phyloP scores from a whole-genome alignment of 2,113 vertebrate species.

The Rutilus rutilus region DNA sequence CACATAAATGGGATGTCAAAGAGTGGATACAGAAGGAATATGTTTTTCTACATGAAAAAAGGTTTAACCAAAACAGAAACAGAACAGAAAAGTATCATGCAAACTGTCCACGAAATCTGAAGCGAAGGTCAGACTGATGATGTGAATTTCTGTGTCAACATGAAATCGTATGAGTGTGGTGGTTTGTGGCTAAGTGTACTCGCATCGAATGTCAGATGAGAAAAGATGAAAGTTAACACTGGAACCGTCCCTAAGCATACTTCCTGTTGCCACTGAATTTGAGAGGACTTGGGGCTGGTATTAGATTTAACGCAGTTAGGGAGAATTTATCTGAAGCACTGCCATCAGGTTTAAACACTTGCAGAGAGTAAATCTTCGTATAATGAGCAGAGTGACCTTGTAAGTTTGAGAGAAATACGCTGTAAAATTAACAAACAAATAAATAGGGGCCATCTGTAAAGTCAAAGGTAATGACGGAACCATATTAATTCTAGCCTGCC shows the following conservation, averaged over 20 bases:
- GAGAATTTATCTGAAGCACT: slow-evolving; percentile 6
- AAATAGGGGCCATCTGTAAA: slow-evolving; percentile 33
- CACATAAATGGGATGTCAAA: slow-evolving; percentile 64
- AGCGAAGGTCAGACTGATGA: slow-evolving; percentile 80
- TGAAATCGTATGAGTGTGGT: slow-evolving; percentile 73
- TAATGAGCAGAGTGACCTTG: slow-evolving; percentile 32
- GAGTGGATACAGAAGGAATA: slow-evolving; percentile 71
- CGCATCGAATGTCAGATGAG: slow-evolving; percentile 69
- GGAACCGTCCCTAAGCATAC: slow-evolving; percentile 17
- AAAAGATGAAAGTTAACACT: slow-evolving; percentile 40
- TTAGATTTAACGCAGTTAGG: slow-evolving; percentile 14
- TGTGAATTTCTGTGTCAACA: slow-evolving; percentile 97
- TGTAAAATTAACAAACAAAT: slow-evolving; percentile 5
- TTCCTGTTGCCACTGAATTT: slow-evolving; percentile 16
- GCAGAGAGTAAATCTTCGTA: neutral
- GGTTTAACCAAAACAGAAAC: slow-evolving; percentile 70
- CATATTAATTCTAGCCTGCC: slow-evolving; percentile 17
- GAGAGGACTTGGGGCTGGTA: slow-evolving; percentile 39
- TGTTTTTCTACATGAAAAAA: slow-evolving; percentile 66
- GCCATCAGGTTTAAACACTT: neutral
- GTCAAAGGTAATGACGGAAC: slow-evolving; percentile 22
- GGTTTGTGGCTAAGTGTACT: slow-evolving; percentile 75
- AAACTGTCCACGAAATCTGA: slow-evolving; percentile 77
- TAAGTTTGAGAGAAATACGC: neutral
- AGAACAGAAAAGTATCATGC: slow-evolving; percentile 74